Percentiles rank a stretch among this genome's conserved stretches.
These are phyloP conservation scores for Channa striata DNA, from an alignment of 2,797 vertebrate genomes.

Conservation along the genomic window DNA sequence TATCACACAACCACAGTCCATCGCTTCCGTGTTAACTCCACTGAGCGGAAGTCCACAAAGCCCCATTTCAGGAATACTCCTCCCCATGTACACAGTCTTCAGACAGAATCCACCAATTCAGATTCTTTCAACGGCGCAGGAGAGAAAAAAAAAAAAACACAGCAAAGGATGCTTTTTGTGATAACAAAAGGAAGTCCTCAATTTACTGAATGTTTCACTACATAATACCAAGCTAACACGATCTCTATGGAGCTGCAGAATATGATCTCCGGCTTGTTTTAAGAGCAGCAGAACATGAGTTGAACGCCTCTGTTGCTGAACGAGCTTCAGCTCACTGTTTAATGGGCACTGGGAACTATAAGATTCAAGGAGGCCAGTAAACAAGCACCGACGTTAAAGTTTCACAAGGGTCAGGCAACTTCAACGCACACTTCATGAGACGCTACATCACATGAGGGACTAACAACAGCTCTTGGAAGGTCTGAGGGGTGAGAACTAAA, in stretches of 20 bases:
- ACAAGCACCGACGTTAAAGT: constrained; percentile 34
- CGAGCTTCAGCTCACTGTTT: constrained; percentile 30
- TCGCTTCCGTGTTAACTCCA: constrained; percentile 57
- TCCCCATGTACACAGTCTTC: constrained; percentile 35
- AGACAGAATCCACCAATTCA: constrained; percentile 27
- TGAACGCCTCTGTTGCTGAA: constrained; percentile 30
- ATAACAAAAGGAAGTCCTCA: not conserved
- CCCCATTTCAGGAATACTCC: constrained; percentile 72
- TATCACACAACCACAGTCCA: constrained; percentile 32
- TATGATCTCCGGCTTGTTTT: constrained; percentile 9
- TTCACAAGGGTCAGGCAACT: constrained; percentile 9
- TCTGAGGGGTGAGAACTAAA: constrained; percentile 25
- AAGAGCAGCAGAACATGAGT: constrained; percentile 21
- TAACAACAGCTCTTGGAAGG: constrained; percentile 29
- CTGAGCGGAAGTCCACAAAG: constrained; percentile 69
- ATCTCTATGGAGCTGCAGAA: constrained; percentile 23
- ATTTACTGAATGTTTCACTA: too few species aligned
- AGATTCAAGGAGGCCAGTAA: constrained; percentile 13
- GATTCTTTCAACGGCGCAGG: constrained; percentile 26
- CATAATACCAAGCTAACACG: not conserved
- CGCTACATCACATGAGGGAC: constrained; percentile 25
- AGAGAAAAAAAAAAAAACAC: constrained; percentile 1
- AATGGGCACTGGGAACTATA: constrained; percentile 23
- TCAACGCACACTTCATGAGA: constrained; percentile 26
- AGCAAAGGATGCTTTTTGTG: constrained; percentile 3